Percentiles rank a stretch among this genome's conserved stretches.
These are phyloP conservation scores for Gyrodactylus bullatarudis DNA, from an alignment of 1,140 invertebrate genomes.

Conservation along the genomic window DNA sequence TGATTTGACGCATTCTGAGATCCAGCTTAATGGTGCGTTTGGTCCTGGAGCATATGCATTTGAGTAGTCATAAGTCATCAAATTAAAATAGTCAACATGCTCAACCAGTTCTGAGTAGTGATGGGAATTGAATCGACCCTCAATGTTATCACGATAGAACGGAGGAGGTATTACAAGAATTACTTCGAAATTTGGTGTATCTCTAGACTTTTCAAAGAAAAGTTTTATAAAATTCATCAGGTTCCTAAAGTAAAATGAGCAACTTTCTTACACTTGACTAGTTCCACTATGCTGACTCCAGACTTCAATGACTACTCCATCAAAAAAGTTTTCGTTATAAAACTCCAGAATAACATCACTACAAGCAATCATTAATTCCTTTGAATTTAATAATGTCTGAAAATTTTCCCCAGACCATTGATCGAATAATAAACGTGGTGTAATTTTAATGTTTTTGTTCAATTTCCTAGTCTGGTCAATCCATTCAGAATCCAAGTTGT, in stretches of 20 bases:
- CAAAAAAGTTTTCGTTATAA: neutral
- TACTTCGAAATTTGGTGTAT: neutral
- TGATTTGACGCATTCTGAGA: neutral
- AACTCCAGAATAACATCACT: neutral
- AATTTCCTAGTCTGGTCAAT: neutral
- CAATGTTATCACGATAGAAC: neutral
- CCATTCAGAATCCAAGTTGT: neutral
- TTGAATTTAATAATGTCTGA: neutral
- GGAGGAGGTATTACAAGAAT: neutral
- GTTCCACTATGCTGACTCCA: neutral
- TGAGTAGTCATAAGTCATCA: neutral
- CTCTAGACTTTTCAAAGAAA: neutral
- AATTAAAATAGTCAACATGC: neutral
- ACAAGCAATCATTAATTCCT: neutral
- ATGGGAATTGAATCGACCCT: neutral
- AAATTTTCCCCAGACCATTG: neutral
- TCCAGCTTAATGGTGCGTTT: neutral
- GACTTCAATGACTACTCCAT: neutral
- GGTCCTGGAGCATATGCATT: neutral
- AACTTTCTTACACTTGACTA: neutral
- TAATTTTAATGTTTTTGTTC: too few relatives aligned
- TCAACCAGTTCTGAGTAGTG: neutral
- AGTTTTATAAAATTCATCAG: neutral
- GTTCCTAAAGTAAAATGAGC: neutral
- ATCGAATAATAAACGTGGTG: neutral